Conservation (phyloP, 2,888 invertebrate genomes). For the Pseudococcus viburni region DNA sequence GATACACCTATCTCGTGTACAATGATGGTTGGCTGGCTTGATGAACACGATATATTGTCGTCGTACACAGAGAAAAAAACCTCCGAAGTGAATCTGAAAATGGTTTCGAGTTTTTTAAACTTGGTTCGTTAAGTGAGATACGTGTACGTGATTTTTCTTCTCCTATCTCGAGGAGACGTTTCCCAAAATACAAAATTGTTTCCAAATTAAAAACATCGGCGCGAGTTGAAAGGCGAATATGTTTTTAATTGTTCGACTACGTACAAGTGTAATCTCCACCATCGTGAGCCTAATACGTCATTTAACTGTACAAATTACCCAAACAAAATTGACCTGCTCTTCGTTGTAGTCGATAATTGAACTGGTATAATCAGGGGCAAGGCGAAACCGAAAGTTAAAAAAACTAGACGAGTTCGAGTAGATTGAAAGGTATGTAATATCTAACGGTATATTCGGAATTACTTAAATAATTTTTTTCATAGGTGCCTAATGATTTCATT, state of each 20-base stretch:
- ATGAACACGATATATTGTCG: neutral
- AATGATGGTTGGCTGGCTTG: neutral
- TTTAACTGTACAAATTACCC: neutral
- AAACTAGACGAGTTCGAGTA: neutral
- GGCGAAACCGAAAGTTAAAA: constrained; percentile 18
- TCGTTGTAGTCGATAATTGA: neutral
- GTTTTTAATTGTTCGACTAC: neutral
- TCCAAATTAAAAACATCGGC: no score
- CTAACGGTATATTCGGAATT: constrained; percentile 26
- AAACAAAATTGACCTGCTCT: neutral
- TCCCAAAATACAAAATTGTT: no score
- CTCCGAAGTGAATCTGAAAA: neutral
- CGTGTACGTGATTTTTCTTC: neutral
- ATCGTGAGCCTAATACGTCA: no score
- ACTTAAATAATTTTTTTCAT: constrained; percentile 21
- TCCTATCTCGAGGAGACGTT: neutral
- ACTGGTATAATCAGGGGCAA: neutral
- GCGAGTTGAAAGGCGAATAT: neutral
- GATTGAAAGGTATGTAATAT: constrained; percentile 42
- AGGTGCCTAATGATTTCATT: constrained; percentile 13
- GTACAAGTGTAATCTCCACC: no score
- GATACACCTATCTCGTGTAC: neutral
- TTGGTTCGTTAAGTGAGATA: neutral
- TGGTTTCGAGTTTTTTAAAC: neutral
- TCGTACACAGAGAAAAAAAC: neutral